These are phyloP conservation scores for Drosophila triauraria DNA, from an alignment of 1,140 invertebrate species.

Conservation along the genomic window DNA sequence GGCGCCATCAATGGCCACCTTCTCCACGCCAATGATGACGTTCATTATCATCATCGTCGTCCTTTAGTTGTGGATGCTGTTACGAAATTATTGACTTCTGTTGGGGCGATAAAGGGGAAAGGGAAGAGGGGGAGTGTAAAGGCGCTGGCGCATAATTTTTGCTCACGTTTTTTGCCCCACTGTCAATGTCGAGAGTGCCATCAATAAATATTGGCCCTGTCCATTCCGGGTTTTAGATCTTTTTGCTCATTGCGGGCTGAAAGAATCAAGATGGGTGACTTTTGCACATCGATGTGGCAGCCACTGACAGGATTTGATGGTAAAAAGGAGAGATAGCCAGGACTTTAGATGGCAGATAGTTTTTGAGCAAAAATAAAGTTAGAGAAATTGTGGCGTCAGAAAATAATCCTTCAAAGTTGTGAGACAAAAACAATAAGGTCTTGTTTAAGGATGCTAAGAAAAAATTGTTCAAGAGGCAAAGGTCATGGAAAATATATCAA, in stretches of 20 bases:
- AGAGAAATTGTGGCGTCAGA: slow-evolving; percentile 1
- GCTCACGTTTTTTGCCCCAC: slow-evolving; percentile 53
- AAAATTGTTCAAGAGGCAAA: not conserved
- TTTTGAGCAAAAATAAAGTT: not conserved
- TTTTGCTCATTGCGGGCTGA: slow-evolving; percentile 11
- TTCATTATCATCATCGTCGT: slow-evolving; percentile 22
- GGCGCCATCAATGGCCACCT: slow-evolving; percentile 73
- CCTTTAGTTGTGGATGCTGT: slow-evolving; percentile 29
- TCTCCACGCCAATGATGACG: slow-evolving; percentile 38
- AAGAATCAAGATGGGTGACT: slow-evolving; percentile 46
- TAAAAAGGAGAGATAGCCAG: slow-evolving; percentile 7
- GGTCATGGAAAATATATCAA: not conserved
- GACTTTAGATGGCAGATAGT: slow-evolving; percentile 10
- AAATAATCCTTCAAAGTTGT: not conserved
- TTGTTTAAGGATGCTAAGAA: not conserved
- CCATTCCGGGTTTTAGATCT: slow-evolving; percentile 29
- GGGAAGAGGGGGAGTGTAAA: no score
- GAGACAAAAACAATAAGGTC: not conserved
- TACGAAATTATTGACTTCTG: slow-evolving; percentile 50
- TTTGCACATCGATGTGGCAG: slow-evolving; percentile 53
- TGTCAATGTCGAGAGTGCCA: slow-evolving; percentile 54
- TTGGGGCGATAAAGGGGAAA: not conserved
- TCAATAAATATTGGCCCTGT: slow-evolving; percentile 60
- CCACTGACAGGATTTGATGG: slow-evolving; percentile 53
- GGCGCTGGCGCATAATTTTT: slow-evolving; percentile 49